Conservation (phyloP, 2,113 vertebrate species). For the Pao palembangensis region DNA sequence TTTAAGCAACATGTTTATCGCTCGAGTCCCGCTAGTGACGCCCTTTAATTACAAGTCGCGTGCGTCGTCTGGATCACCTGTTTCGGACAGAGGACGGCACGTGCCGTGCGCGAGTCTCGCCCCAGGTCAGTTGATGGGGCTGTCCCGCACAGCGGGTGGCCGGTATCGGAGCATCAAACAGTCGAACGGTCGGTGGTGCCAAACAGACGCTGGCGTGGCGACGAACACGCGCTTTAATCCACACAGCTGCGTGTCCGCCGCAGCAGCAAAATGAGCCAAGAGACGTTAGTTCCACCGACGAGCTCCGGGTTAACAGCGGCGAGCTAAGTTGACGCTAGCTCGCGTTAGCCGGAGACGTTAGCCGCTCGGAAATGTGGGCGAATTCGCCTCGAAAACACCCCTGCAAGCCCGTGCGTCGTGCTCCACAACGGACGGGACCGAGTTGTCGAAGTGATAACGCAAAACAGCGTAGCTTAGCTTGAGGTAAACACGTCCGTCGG, state of each 20-base stretch:
- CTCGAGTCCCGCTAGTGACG: no score
- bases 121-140: constrained; percentile 23
- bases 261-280: no score
- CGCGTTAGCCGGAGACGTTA: constrained; percentile 61
- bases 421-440: no score
- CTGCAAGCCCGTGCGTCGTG: no score
- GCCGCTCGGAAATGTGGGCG: constrained; percentile 25
- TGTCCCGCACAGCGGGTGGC: constrained; percentile 27
- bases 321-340: constrained; percentile 39
- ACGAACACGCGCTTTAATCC: background rate
- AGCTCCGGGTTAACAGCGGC: constrained; percentile 16
- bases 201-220: background rate
- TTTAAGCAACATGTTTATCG: no score
- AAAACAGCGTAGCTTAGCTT: background rate
- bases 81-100: constrained; percentile 44
- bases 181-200: background rate
- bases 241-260: no score
- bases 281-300: background rate
- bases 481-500: background rate
- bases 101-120: constrained; percentile 31
- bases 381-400: background rate
- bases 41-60: background rate
- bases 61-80: constrained; percentile 51
- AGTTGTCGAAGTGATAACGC: no score
- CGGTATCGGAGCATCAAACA: constrained; percentile 3